Conservation (phyloP, 1,140 invertebrate species). For the Drosophila repleta region DNA sequence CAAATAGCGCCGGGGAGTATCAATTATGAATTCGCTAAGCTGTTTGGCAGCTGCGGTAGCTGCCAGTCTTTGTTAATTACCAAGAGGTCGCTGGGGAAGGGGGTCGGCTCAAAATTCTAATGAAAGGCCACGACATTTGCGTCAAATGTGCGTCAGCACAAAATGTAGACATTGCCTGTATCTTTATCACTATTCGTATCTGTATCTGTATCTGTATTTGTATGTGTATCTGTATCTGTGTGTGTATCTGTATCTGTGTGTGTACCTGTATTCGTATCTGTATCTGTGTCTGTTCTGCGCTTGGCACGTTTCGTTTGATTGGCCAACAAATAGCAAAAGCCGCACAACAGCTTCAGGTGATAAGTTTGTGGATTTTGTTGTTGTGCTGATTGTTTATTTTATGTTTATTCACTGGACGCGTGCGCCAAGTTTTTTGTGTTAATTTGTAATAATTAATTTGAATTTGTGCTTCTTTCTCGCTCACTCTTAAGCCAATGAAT, state of each 20-base stretch:
- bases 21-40: conserved; percentile 68
- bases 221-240: background rate
- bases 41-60: conserved; percentile 41
- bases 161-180: conserved; percentile 26
- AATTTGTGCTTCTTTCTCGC: conserved; percentile 18
- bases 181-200: background rate
- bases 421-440: conserved; percentile 60
- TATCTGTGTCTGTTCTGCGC: background rate
- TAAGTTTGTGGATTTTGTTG: conserved; percentile 50
- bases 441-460: conserved; percentile 76
- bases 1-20: conserved; percentile 35
- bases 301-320: conserved; percentile 49
- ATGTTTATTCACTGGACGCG: conserved; percentile 52
- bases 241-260: background rate
- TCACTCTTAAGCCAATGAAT: conserved; percentile 36
- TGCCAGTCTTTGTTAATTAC: conserved; percentile 54
- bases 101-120: conserved; percentile 14
- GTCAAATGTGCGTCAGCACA: conserved; percentile 63
- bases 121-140: conserved; percentile 32
- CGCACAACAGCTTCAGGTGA: conserved; percentile 45
- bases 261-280: background rate
- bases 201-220: conserved; percentile 1
- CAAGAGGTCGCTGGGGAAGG: background rate
- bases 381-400: conserved; percentile 49
- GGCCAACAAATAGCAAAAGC: conserved; percentile 32